phyloP scores from a whole-genome alignment of 2,888 invertebrate species.

The Zaprionus lineosus region DNA sequence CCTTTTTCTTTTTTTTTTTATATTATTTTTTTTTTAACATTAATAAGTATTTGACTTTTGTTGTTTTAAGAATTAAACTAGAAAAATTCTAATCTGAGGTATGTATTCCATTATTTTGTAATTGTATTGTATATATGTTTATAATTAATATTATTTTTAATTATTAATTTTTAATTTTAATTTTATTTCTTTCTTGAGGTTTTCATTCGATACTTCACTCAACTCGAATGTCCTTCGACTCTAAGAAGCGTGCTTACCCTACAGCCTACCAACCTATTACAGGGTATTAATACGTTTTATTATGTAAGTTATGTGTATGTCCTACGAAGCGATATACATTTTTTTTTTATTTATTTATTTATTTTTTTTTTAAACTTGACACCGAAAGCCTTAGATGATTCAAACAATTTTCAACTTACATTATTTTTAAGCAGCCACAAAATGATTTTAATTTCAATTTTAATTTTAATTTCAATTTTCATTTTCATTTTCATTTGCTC shows the following conservation, averaged over 20 bases:
- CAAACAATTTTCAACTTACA: constrained; percentile 21
- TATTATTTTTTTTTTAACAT: constrained; percentile 53
- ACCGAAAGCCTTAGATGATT: constrained; percentile 56
- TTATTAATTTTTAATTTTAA: constrained; percentile 30
- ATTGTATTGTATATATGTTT: constrained; percentile 54
- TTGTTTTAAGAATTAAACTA: constrained; percentile 82
- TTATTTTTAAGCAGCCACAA: constrained; percentile 78
- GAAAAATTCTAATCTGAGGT: constrained; percentile 81
- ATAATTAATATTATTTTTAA: constrained; percentile 16
- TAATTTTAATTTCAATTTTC: constrained; percentile 2
- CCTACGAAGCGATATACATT: neutral
- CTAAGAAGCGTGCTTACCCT: constrained; percentile 71
- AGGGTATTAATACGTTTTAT: neutral
- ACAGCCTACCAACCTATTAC: constrained; percentile 38
- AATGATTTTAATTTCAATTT: constrained; percentile 53
- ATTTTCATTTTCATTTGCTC: constrained; percentile 46
- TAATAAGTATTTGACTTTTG: constrained; percentile 61
- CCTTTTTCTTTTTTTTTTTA: constrained; percentile 34
- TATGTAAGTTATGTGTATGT: too few relatives aligned
- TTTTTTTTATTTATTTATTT: constrained; percentile 22
- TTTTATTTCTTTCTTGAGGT: constrained; percentile 15
- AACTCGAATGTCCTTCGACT: constrained; percentile 22
- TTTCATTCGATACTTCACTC: constrained; percentile 26
- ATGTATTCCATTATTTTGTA: constrained; percentile 79
- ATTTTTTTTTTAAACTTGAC: constrained; percentile 47